phyloP scores from a whole-genome alignment of 2,797 vertebrate genomes.

The Premnoplex brunnescens region DNA sequence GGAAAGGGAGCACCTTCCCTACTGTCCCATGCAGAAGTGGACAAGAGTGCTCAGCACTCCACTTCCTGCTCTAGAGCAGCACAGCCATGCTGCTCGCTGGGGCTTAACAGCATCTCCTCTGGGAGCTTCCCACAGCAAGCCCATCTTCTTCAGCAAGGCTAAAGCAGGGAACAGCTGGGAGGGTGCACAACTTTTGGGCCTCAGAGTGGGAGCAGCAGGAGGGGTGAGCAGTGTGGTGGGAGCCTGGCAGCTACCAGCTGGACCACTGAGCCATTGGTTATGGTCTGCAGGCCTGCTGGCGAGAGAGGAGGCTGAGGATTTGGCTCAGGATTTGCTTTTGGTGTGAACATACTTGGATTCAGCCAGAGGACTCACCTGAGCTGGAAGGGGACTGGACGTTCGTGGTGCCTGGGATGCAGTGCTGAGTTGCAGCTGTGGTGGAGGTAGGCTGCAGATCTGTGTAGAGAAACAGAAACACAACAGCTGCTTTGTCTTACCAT shows the following conservation, averaged over 20 bases:
- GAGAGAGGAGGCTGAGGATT: neutral
- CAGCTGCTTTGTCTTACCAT: neutral
- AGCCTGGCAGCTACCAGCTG: neutral
- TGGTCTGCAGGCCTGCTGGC: neutral
- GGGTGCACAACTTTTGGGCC: fast-evolving
- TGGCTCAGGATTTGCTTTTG: neutral
- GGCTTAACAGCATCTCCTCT: neutral
- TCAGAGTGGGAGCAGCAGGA: neutral
- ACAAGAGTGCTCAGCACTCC: neutral
- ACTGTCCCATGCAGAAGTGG: neutral
- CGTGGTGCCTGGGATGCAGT: conserved; percentile 62
- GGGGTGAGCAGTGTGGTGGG: neutral
- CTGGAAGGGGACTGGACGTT: conserved; percentile 67
- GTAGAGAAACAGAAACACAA: neutral
- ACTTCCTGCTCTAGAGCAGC: neutral
- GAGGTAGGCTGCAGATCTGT: conserved; percentile 64
- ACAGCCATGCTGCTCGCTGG: fast-evolving
- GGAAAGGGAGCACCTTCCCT: neutral
- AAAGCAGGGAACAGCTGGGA: neutral
- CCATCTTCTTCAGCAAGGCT: fast-evolving
- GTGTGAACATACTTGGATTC: fast-evolving
- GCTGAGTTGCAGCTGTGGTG: conserved; percentile 56
- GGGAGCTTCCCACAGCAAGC: neutral
- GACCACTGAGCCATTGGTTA: neutral
- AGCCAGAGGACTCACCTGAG: conserved; percentile 34